Conservation (phyloP, 1,140 invertebrate species). For the Semibalanus balanoides region DNA sequence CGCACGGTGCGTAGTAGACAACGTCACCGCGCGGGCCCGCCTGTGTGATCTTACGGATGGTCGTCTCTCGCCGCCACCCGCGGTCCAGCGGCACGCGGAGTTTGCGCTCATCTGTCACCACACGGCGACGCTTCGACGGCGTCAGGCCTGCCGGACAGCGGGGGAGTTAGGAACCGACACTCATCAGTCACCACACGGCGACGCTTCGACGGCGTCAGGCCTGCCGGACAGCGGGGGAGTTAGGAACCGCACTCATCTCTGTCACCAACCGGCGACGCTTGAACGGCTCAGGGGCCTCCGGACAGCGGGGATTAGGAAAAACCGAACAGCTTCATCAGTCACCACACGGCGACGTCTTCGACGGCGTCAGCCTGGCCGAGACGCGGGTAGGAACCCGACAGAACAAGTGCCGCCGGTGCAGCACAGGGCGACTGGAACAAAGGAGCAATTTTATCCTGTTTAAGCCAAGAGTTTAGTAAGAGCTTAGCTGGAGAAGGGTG, state of each 20-base stretch:
- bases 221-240: neutral
- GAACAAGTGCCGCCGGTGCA: too few species aligned
- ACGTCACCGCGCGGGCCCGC: constrained; percentile 64
- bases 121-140: constrained; percentile 32
- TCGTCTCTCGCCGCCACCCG: constrained; percentile 80
- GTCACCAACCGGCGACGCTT: constrained; percentile 29
- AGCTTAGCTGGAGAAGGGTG: too few species aligned
- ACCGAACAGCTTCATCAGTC: too few species aligned
- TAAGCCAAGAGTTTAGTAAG: too few species aligned
- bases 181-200: constrained; percentile 32
- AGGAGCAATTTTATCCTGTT: too few species aligned
- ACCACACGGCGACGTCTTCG: too few species aligned
- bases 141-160: neutral
- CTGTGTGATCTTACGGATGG: constrained; percentile 35
- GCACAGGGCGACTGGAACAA: too few species aligned
- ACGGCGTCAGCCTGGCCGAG: too few species aligned
- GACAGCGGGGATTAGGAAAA: too few species aligned
- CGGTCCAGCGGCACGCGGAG: constrained; percentile 55
- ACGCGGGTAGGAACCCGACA: too few species aligned
- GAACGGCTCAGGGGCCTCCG: constrained; percentile 25
- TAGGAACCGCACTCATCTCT: constrained; percentile 32
- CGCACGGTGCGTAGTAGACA: constrained; percentile 74
- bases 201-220: constrained; percentile 29
- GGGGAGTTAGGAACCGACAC: constrained; percentile 15
- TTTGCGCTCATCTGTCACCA: constrained; percentile 37